A percentile compares a stretch with the other conserved stretches of the same genome.
phyloP scores from a whole-genome alignment of 1,140 invertebrate genomes.

The Nebria ingens region DNA sequence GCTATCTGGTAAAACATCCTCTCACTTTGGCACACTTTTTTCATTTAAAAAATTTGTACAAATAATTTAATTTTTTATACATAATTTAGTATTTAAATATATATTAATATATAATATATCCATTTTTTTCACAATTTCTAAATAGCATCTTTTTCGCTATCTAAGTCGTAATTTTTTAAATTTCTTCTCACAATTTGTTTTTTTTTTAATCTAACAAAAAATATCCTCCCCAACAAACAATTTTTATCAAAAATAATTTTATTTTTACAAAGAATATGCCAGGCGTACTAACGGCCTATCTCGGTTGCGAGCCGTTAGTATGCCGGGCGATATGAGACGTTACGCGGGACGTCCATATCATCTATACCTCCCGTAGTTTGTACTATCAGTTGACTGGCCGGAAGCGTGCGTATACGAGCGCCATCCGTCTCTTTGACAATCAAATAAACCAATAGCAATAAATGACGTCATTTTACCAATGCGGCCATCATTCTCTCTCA shows the following conservation, averaged over 20 bases:
- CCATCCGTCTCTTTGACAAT: not conserved
- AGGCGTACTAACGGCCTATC: constrained; percentile 13
- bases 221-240: constrained; percentile 39
- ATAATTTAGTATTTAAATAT: constrained; percentile 31
- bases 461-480: too few species aligned
- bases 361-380: constrained; percentile 32
- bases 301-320: constrained; percentile 13
- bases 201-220: constrained; percentile 37
- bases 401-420: not conserved
- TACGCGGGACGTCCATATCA: constrained; percentile 10
- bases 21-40: constrained; percentile 36
- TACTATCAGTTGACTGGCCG: constrained; percentile 25
- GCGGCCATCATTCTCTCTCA: too few species aligned
- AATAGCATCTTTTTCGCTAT: constrained; percentile 31
- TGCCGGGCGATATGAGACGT: not conserved
- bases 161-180: constrained; percentile 8
- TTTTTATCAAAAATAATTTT: constrained; percentile 39
- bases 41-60: constrained; percentile 33
- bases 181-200: constrained; percentile 23
- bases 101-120: constrained; percentile 34
- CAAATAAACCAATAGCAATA: too few species aligned
- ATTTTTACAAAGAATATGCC: constrained; percentile 24
- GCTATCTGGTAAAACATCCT: constrained; percentile 32
- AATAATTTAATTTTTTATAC: constrained; percentile 37
- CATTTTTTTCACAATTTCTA: constrained; percentile 36